A percentile compares a stretch with the other conserved stretches of the same genome.
These are phyloP conservation scores for Brachionus plicatilis DNA, from an alignment of 1,140 invertebrate genomes.

Conservation along the genomic window DNA sequence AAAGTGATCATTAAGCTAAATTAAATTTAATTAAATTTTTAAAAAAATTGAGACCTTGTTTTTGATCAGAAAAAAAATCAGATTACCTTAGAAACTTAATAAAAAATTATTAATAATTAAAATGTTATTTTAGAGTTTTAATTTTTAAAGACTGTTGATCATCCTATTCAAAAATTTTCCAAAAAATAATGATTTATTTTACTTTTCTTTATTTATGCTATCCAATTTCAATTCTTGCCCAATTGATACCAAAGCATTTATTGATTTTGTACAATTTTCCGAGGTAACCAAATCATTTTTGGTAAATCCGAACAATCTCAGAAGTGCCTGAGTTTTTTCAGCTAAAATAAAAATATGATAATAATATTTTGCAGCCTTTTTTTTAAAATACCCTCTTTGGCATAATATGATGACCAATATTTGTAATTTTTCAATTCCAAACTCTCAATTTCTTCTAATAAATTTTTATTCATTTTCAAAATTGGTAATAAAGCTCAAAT, in stretches of 20 bases:
- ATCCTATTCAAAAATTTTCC: no score
- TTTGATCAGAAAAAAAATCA: no score
- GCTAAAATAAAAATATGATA: background rate
- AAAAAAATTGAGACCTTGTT: background rate
- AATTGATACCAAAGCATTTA: background rate
- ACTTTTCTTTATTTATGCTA: background rate
- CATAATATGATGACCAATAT: conserved; percentile 23
- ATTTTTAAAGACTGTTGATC: no score
- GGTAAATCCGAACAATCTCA: background rate
- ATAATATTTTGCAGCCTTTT: background rate
- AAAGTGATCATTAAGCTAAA: background rate
- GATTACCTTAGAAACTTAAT: no score
- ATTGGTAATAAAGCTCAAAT: background rate
- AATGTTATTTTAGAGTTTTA: no score
- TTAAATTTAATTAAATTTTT: background rate
- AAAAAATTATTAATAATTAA: no score
- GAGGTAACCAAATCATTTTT: background rate
- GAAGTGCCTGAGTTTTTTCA: background rate
- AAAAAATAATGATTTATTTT: background rate
- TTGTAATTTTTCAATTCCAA: conserved; percentile 31
- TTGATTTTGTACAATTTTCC: conserved; percentile 5
- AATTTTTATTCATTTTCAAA: conserved; percentile 29
- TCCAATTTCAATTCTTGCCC: conserved; percentile 3
- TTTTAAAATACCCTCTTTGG: conserved; percentile 28
- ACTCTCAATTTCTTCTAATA: conserved; percentile 17